phyloP scores from a whole-genome alignment of 2,797 vertebrate species.

The Champsocephalus esox region DNA sequence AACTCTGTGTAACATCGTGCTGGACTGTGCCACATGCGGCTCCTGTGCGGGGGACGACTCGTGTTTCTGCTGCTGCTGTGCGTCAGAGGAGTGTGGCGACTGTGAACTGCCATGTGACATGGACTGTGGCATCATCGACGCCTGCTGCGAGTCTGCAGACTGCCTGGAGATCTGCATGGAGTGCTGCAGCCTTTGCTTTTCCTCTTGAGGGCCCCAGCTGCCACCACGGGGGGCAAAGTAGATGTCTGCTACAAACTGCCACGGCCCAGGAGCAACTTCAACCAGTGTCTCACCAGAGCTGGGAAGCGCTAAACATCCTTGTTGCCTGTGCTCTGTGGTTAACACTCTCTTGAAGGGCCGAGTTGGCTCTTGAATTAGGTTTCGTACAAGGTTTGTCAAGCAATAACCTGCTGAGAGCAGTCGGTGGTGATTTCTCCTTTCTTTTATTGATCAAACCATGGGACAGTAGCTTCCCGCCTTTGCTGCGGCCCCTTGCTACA shows the following conservation, averaged over 20 bases:
- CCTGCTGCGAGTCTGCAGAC: conserved; percentile 98
- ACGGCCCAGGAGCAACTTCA: conserved; percentile 36
- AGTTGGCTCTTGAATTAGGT: conserved; percentile 46
- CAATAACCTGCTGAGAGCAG: conserved; percentile 53
- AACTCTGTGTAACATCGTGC: conserved; percentile 95
- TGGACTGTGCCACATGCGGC: conserved; percentile 97
- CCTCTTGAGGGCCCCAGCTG: conserved; percentile 87
- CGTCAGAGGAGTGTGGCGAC: conserved; percentile 93
- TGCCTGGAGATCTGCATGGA: conserved; percentile 99
- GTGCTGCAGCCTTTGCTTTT: conserved; percentile 98
- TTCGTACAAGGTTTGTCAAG: conserved; percentile 63
- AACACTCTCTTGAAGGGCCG: conserved; percentile 51
- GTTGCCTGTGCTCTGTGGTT: conserved; percentile 49
- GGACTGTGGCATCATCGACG: conserved; percentile 99
- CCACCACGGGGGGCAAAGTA: conserved; percentile 21
- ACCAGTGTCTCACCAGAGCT: conserved; percentile 31
- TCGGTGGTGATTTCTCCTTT: conserved; percentile 50
- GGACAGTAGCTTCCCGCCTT: conserved; percentile 36
- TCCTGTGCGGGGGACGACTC: conserved; percentile 93
- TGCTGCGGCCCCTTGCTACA: conserved; percentile 45
- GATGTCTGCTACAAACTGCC: conserved; percentile 29
- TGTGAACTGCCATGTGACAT: conserved; percentile 98
- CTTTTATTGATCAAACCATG: conserved; percentile 51
- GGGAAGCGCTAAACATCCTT: conserved; percentile 38
- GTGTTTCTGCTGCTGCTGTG: conserved; percentile 98